Percentiles rank a stretch among this genome's conserved stretches.
Evolutionary conservation across 2,113 vertebrate genomes (phyloP).

Genomic region (Coryphaenoides rupestris): DNA sequence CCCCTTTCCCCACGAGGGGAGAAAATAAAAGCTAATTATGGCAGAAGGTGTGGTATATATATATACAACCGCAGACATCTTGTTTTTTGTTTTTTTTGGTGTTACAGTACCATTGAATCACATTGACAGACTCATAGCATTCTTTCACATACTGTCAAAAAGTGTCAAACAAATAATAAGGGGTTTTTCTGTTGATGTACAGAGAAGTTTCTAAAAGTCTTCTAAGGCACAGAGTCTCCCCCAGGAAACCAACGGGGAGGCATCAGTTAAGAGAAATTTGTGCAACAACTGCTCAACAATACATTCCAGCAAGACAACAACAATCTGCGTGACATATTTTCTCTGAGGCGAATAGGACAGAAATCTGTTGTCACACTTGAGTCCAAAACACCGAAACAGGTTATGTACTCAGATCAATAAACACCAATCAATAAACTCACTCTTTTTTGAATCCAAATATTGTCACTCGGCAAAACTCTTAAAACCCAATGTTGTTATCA

Average conservation of each 20-base stretch:
- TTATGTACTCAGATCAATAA: constrained; percentile 74
- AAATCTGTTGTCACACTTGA: constrained; percentile 43
- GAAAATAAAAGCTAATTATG: constrained; percentile 58
- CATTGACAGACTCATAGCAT: constrained; percentile 64
- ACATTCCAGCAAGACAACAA: constrained; percentile 88
- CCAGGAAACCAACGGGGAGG: constrained; percentile 39
- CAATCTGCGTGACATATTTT: constrained; percentile 77
- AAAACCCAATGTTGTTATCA: constrained; percentile 37
- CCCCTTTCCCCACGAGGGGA: constrained; percentile 27
- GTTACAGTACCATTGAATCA: constrained; percentile 82
- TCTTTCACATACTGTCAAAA: constrained; percentile 39
- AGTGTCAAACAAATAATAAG: constrained; percentile 61
- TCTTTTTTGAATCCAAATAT: constrained; percentile 39
- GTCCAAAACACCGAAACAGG: constrained; percentile 61
- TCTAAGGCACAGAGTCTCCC: constrained; percentile 95
- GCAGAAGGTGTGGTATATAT: constrained; percentile 84
- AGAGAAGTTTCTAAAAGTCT: constrained; percentile 79
- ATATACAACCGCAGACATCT: constrained; percentile 86
- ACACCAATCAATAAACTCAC: constrained; percentile 49
- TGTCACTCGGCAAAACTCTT: constrained; percentile 41
- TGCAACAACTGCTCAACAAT: constrained; percentile 85
- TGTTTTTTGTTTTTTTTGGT: constrained; percentile 79
- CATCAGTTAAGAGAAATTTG: constrained; percentile 79
- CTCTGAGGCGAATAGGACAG: constrained; percentile 65
- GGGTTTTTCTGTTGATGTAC: constrained; percentile 48